Evolutionary conservation across 1,140 invertebrate genomes (phyloP).

Genomic region (Cherax destructor): DNA sequence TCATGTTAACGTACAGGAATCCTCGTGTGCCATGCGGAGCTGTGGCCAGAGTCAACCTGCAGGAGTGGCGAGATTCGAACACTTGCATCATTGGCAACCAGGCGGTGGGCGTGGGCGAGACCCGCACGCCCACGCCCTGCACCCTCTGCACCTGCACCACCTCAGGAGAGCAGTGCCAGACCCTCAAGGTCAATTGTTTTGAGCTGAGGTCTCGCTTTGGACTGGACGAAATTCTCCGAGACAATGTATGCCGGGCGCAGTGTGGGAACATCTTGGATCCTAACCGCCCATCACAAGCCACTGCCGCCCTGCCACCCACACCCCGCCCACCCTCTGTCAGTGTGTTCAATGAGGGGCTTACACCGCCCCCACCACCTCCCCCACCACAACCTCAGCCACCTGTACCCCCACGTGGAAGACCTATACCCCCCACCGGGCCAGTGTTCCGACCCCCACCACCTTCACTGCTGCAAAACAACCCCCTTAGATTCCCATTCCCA

Average conservation of each 20-base stretch:
- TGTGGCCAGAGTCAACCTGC: conserved; percentile 86
- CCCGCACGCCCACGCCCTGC: conserved; percentile 79
- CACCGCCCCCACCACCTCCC: conserved; percentile 31
- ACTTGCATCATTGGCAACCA: conserved; percentile 66
- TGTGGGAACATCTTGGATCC: conserved; percentile 77
- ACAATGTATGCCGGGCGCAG: conserved; percentile 93
- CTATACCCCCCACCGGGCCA: conserved; percentile 46
- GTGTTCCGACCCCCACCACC: conserved; percentile 62
- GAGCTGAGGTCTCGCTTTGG: conserved; percentile 88
- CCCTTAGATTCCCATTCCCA: conserved; percentile 63
- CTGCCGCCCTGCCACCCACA: neutral
- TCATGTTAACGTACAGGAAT: conserved; percentile 77
- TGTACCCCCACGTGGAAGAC: conserved; percentile 14
- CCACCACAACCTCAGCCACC: conserved; percentile 1
- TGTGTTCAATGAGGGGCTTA: conserved; percentile 41
- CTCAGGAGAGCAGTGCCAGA: conserved; percentile 91
- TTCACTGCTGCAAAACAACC: conserved; percentile 28
- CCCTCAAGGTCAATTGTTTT: conserved; percentile 89
- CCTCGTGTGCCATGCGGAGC: conserved; percentile 87
- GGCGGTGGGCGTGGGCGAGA: conserved; percentile 76
- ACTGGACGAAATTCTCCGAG: conserved; percentile 86
- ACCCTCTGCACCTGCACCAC: conserved; percentile 53
- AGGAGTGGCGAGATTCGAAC: conserved; percentile 85
- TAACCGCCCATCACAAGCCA: conserved; percentile 56
- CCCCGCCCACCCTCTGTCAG: conserved; percentile 50